A percentile compares a stretch with the other conserved stretches of the same genome.
Evolutionary conservation across 1,140 invertebrate species (phyloP).

Genomic region (Orussus abietinus): DNA sequence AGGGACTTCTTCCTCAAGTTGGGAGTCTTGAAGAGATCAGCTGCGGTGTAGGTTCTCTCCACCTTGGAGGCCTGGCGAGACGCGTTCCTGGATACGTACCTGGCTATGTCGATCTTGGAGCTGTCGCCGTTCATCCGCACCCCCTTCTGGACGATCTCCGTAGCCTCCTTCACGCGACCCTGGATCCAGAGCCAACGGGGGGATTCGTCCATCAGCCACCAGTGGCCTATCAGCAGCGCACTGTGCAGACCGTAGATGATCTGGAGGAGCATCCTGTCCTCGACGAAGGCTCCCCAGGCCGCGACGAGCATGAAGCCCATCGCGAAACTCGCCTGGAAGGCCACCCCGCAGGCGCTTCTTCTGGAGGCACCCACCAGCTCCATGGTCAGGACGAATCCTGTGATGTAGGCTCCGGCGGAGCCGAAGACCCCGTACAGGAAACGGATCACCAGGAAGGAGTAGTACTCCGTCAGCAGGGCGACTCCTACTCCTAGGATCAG

Average conservation of each 20-base stretch:
- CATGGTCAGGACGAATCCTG: slow-evolving; percentile 82
- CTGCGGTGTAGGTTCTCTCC: slow-evolving; percentile 53
- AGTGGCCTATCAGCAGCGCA: slow-evolving; percentile 69
- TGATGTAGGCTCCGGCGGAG: slow-evolving; percentile 79
- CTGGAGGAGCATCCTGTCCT: slow-evolving; percentile 71
- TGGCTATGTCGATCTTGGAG: slow-evolving; percentile 59
- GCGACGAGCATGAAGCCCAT: slow-evolving; percentile 79
- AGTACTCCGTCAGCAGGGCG: slow-evolving; percentile 73
- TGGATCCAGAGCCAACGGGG: slow-evolving; percentile 82
- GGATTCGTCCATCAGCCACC: slow-evolving; percentile 84
- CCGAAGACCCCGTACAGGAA: slow-evolving; percentile 78
- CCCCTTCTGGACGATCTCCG: slow-evolving; percentile 69
- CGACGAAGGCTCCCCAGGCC: slow-evolving; percentile 74
- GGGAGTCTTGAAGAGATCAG: slow-evolving; percentile 75
- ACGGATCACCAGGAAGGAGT: slow-evolving; percentile 64
- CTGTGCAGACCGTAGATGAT: slow-evolving; percentile 76
- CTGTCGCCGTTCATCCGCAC: slow-evolving; percentile 66
- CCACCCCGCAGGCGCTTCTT: slow-evolving; percentile 76
- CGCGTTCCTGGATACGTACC: slow-evolving; percentile 60
- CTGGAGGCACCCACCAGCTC: slow-evolving; percentile 80
- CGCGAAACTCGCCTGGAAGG: slow-evolving; percentile 78
- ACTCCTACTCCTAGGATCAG: slow-evolving; percentile 67
- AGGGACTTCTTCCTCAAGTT: slow-evolving; percentile 74
- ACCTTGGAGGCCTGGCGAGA: slow-evolving; percentile 39
- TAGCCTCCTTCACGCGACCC: slow-evolving; percentile 65